Evolutionary conservation across 2,888 invertebrate species (phyloP).

Genomic region (Trichogramma evanescens): DNA sequence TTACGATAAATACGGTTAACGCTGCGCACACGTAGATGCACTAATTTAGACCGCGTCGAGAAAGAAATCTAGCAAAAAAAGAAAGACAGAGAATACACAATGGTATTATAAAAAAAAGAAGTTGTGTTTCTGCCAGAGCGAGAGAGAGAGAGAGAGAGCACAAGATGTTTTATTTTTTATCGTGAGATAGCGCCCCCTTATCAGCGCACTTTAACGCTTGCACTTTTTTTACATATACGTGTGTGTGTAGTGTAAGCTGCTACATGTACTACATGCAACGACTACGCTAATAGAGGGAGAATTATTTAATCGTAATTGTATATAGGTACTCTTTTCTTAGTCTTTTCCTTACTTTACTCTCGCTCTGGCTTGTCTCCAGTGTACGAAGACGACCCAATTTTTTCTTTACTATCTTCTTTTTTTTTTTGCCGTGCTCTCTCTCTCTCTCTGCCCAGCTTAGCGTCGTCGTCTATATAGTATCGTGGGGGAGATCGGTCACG

Average conservation of each 20-base stretch:
- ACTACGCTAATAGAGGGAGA: slow-evolving; percentile 25
- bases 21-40: no score
- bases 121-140: background rate
- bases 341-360: no score
- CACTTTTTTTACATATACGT: slow-evolving; percentile 33
- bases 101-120: no score
- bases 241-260: no score
- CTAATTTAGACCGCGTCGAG: no score
- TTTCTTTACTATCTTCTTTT: slow-evolving; percentile 7
- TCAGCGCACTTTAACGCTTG: slow-evolving; percentile 46
- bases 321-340: no score
- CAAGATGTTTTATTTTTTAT: slow-evolving; percentile 38
- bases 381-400: slow-evolving; percentile 43
- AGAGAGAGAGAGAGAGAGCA: slow-evolving; percentile 12
- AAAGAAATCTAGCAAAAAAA: no score
- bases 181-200: slow-evolving; percentile 43
- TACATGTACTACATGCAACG: no score
- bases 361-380: slow-evolving; percentile 41
- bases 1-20: no score
- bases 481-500: background rate
- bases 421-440: no score
- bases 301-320: slow-evolving; percentile 46
- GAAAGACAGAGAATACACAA: no score
- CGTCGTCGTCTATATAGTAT: slow-evolving; percentile 4
- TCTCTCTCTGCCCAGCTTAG: slow-evolving; percentile 7